Conservation (phyloP, 2,888 invertebrate genomes). For the Ctena decussata region DNA sequence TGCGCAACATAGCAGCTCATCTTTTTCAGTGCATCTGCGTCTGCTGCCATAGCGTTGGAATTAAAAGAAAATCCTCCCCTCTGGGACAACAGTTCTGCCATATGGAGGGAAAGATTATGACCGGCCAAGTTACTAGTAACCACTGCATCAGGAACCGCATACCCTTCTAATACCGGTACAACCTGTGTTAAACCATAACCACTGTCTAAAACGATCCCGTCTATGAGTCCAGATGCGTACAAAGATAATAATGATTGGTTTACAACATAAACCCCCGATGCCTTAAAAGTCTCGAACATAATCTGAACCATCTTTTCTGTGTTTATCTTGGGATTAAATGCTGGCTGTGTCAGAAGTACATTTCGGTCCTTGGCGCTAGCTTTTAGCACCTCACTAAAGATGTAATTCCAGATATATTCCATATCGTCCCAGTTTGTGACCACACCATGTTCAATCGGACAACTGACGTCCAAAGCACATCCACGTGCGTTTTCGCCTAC, state of each 20-base stretch:
- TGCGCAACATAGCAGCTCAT: not conserved
- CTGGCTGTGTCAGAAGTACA: not conserved
- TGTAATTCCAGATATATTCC: slow-evolving; percentile 3
- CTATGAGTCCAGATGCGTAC: not conserved
- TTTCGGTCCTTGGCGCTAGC: not conserved
- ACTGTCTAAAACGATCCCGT: not conserved
- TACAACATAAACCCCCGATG: not conserved
- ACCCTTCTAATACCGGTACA: not conserved
- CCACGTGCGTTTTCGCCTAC: not conserved
- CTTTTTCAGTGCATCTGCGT: not conserved
- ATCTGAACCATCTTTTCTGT: slow-evolving; percentile 19
- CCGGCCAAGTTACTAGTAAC: slow-evolving; percentile 42
- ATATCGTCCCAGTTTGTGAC: slow-evolving; percentile 20
- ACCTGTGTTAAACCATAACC: not conserved
- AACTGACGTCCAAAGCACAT: not conserved
- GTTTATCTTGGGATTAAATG: slow-evolving; percentile 7
- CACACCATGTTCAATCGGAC: slow-evolving; percentile 10
- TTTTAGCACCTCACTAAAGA: not conserved
- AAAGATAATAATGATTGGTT: slow-evolving; percentile 1
- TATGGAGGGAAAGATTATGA: not conserved
- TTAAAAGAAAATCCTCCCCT: not conserved
- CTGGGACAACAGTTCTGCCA: not conserved
- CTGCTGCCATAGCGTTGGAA: not conserved
- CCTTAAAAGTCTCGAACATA: slow-evolving; percentile 22
- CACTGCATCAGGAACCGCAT: slow-evolving; percentile 1